Percentiles rank a stretch among this genome's conserved stretches.
These are phyloP conservation scores for Athene cunicularia DNA, from an alignment of 2,113 vertebrate species.

Conservation along the genomic window DNA sequence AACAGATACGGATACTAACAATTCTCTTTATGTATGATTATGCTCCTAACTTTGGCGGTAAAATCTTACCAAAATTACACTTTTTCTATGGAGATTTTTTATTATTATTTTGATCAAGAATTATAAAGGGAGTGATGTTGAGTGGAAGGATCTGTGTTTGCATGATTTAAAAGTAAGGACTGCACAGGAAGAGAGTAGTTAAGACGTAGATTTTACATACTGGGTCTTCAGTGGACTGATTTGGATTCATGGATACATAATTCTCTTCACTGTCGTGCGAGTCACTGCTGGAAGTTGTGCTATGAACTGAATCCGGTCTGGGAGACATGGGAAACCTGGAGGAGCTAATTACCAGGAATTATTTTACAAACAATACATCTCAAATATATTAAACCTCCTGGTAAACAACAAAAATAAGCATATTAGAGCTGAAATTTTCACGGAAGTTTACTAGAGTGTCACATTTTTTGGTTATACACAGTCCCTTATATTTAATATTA, in stretches of 20 bases:
- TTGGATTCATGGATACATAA: conserved; percentile 96
- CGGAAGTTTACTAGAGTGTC: not conserved
- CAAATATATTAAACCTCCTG: not conserved
- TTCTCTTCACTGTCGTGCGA: conserved; percentile 96
- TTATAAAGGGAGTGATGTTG: not conserved
- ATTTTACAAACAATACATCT: conserved; percentile 73
- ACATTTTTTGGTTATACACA: not conserved
- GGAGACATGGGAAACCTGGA: conserved; percentile 92
- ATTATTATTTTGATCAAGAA: not conserved
- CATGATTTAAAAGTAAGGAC: conserved; percentile 37
- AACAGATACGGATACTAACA: not conserved
- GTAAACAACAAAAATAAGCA: conserved; percentile 38
- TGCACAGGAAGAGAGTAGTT: conserved; percentile 60
- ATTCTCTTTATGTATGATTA: not conserved
- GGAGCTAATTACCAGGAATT: conserved; percentile 85
- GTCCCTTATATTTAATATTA: not conserved
- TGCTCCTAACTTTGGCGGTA: not conserved
- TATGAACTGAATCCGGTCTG: conserved; percentile 95
- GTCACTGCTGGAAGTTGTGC: conserved; percentile 97
- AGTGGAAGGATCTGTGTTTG: not conserved
- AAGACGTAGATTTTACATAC: conserved; percentile 85
- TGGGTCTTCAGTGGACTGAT: conserved; percentile 90
- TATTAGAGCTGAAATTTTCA: not conserved
- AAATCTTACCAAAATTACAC: not conserved
- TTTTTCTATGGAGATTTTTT: not conserved